Evolutionary conservation across 1,140 invertebrate species (phyloP), one percentile per base, ranked within the genome.

Genomic region (Drosophila saltans): DNA sequence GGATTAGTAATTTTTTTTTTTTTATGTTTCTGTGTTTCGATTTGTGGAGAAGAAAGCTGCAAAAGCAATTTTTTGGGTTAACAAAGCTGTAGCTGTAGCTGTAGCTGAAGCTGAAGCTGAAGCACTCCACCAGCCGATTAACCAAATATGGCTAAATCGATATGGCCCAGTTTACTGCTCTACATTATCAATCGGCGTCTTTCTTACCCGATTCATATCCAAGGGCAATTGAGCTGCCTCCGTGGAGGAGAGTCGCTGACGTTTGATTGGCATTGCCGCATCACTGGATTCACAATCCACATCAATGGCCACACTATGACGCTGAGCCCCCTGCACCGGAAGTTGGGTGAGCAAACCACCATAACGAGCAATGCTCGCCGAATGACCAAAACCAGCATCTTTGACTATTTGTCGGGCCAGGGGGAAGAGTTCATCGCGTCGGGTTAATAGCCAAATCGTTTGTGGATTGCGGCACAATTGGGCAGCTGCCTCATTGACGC

Each of bases 401-500:
- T 97, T 94, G 21, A 99, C 98, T 11, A 99, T 97, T 93, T 98
- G 97, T 63, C 98, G 93, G 0, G 98, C 98, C 62, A 99, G 93
- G 3, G 98, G 97, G 92, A 99, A 99, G 33, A 99, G 94, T 93
- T 99, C 98, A 91, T 99, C 98, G 39, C 98, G 93, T 41, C 98
- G 94, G 2, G 98, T 99, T 43, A 99, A 93, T 40, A 99, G 93
- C 95, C 90, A 97, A 96, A 88, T 85, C 24, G 82, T 82, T 45
- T 85, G 82, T 0, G 82, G 82, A 71, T 85, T 85, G 10, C 96
- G 94, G 91, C 98, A 99, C 66, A 99, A 95, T 92, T 99, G 98
- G 1, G 98, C 98, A 0, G 98, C 98, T 0, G 98, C 98, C 92
- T 99, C 98, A 93, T 99, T 99, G 8, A 99, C 98, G 48, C 91